Percentiles rank a stretch among this genome's conserved stretches.
phyloP scores from a whole-genome alignment of 2,113 vertebrate genomes.

The Turdus rufiventris region DNA sequence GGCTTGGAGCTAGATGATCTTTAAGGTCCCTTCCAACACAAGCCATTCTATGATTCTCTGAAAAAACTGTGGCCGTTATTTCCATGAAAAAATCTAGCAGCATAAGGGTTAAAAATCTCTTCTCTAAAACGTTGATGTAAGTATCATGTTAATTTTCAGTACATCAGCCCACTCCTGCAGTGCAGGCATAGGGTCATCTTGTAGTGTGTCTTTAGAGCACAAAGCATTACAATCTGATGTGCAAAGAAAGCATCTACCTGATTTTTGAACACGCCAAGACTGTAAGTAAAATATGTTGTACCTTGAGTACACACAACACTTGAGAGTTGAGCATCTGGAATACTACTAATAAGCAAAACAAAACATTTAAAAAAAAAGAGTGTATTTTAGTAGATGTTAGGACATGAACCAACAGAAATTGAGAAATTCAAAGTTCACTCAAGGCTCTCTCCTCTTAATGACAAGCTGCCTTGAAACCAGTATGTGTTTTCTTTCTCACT shows the following conservation, averaged over 20 bases:
- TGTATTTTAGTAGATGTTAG: neutral
- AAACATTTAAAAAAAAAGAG: neutral
- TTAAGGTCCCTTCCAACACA: neutral
- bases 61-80: neutral
- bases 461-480: neutral
- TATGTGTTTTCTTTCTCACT: neutral
- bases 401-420: neutral
- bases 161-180: neutral
- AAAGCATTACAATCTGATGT: neutral
- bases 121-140: neutral
- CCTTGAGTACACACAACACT: neutral
- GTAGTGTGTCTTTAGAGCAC: neutral
- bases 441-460: neutral
- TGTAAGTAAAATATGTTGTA: neutral
- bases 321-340: neutral
- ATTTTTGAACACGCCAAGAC: neutral
- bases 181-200: neutral
- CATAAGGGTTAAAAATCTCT: neutral
- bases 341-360: neutral
- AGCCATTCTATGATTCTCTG: neutral
- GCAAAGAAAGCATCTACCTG: neutral
- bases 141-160: neutral
- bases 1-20: neutral
- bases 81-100: neutral
- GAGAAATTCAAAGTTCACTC: constrained; percentile 9